Evolutionary conservation across 2,113 vertebrate species (phyloP).

Genomic region (Peromyscus californicus): DNA sequence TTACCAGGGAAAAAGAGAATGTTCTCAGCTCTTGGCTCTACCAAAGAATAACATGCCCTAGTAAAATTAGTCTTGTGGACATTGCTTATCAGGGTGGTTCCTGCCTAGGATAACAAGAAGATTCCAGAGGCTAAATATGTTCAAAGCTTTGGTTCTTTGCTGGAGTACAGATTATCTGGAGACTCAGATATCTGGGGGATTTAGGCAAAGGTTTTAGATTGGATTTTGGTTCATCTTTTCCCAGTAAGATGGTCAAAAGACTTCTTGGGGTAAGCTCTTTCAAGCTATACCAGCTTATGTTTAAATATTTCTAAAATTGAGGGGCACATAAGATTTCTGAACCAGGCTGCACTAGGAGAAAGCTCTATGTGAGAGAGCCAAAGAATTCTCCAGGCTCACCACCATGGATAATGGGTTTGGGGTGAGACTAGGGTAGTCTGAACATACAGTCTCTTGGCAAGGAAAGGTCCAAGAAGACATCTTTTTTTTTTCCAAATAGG

Average conservation of each 20-base stretch:
- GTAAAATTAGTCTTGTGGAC: not conserved
- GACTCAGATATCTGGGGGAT: not conserved
- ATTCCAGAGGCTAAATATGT: not conserved
- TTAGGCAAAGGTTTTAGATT: not conserved
- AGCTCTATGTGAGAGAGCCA: not conserved
- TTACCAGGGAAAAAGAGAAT: not conserved
- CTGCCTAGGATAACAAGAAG: not conserved
- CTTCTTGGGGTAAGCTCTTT: not conserved
- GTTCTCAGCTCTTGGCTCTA: not conserved
- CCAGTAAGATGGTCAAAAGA: not conserved
- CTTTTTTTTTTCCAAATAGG: not conserved
- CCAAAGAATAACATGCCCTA: constrained; percentile 9
- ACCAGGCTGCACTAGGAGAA: not conserved
- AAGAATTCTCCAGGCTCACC: not conserved
- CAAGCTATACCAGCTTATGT: not conserved
- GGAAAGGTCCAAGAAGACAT: not conserved
- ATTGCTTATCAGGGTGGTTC: not conserved
- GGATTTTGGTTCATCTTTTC: not conserved
- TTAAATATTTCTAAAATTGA: constrained; percentile 42
- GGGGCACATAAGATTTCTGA: not conserved
- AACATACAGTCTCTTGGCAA: not conserved
- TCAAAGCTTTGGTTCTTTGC: not conserved
- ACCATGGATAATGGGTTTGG: not conserved
- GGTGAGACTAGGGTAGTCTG: not conserved
- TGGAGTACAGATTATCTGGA: not conserved